Conservation (phyloP, 2,113 vertebrate species). For the Equus przewalskii region DNA sequence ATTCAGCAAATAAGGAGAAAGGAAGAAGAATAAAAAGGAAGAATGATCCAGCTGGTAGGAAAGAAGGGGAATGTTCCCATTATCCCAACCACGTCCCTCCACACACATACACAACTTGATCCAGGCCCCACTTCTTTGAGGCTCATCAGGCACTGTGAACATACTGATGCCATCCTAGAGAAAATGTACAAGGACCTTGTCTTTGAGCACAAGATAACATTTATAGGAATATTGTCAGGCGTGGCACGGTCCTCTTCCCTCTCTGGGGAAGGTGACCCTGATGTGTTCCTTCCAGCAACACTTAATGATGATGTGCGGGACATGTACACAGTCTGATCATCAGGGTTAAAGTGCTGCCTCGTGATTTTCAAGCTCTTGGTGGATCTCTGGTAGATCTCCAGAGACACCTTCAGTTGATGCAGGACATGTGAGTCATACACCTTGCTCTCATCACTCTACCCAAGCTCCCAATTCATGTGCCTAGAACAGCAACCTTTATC, state of each 20-base stretch:
- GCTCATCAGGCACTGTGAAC: constrained; percentile 91
- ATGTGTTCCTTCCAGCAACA: constrained; percentile 94
- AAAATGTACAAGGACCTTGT: constrained; percentile 93
- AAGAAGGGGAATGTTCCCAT: background rate
- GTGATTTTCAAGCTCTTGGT: constrained; percentile 96
- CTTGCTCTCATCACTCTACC: constrained; percentile 80
- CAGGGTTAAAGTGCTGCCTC: constrained; percentile 91
- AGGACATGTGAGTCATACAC: constrained; percentile 93
- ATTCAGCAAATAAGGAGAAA: background rate
- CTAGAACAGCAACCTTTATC: background rate
- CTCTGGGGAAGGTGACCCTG: constrained; percentile 95
- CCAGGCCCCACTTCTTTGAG: constrained; percentile 91
- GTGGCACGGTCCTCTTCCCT: constrained; percentile 89
- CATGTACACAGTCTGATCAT: constrained; percentile 91
- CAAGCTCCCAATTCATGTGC: background rate
- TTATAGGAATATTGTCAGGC: constrained; percentile 93
- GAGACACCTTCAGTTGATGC: constrained; percentile 93
- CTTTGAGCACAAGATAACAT: constrained; percentile 94
- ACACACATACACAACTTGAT: background rate
- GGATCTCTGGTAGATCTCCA: constrained; percentile 93
- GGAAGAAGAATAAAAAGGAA: background rate
- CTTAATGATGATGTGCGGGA: constrained; percentile 94
- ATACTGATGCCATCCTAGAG: constrained; percentile 92
- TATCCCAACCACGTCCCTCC: background rate
- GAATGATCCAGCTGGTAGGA: background rate